These are phyloP conservation scores for Drosophila merina DNA, from an alignment of 2,888 invertebrate species.

Conservation along the genomic window DNA sequence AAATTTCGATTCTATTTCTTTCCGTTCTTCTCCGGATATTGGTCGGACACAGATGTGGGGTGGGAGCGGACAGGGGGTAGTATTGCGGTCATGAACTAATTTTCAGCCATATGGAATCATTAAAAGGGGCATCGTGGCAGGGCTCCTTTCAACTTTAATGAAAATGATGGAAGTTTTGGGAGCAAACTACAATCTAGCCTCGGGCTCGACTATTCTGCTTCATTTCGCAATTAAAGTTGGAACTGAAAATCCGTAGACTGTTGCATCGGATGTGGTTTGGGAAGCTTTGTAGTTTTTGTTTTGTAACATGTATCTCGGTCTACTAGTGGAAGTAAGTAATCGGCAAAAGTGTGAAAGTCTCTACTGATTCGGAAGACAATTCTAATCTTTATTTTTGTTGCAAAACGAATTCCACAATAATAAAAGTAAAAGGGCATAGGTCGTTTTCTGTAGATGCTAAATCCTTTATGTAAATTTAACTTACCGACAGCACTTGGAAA, in stretches of 20 bases:
- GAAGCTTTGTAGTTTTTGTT: too few species aligned
- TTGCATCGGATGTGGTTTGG: too few species aligned
- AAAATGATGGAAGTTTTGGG: slow-evolving; percentile 3
- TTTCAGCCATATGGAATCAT: slow-evolving; percentile 1
- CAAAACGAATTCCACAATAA: background rate
- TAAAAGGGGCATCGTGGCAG: background rate
- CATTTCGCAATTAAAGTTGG: background rate
- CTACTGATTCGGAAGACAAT: background rate
- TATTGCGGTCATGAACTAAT: background rate
- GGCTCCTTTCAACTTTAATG: background rate
- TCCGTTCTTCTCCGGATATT: background rate
- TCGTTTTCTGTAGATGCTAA: background rate
- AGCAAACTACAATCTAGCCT: background rate
- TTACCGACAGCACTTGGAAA: background rate
- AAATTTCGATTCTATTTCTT: background rate
- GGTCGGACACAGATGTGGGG: background rate
- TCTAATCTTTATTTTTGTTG: background rate
- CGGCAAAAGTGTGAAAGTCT: background rate
- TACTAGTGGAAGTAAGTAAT: background rate
- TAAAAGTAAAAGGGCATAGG: background rate
- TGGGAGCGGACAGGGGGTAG: background rate
- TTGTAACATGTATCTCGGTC: too few species aligned
- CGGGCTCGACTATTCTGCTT: background rate
- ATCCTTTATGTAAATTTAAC: background rate
- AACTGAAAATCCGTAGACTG: too few species aligned